A percentile compares a stretch with the other conserved stretches of the same genome.
Evolutionary conservation across 2,888 invertebrate genomes (phyloP).

Genomic region (Melinopterus prodromus): DNA sequence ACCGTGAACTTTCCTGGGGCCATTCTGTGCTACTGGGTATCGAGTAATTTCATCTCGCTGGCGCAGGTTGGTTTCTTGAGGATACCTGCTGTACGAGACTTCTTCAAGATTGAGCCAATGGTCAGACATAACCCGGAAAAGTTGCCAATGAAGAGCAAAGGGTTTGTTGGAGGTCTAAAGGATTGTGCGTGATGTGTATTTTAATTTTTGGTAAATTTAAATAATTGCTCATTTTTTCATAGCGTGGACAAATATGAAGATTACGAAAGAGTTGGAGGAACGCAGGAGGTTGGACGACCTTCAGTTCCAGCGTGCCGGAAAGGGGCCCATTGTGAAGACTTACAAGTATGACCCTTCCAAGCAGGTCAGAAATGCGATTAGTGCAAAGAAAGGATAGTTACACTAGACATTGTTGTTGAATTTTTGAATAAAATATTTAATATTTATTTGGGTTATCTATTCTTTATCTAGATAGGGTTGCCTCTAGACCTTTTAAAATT

Average conservation of each 20-base stretch:
- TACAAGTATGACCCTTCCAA: constrained; percentile 86
- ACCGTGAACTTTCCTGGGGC: constrained; percentile 89
- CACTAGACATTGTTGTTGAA: constrained; percentile 28
- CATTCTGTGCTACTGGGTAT: constrained; percentile 89
- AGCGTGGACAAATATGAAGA: constrained; percentile 86
- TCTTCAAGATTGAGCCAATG: constrained; percentile 77
- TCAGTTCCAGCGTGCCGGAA: constrained; percentile 84
- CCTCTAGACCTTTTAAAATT: too few relatives aligned
- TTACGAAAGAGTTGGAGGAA: constrained; percentile 79
- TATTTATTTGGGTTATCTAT: neutral
- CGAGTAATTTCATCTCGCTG: constrained; percentile 86
- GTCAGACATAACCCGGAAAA: constrained; percentile 66
- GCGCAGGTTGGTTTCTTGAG: constrained; percentile 80
- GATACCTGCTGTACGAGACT: constrained; percentile 76
- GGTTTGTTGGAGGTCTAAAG: constrained; percentile 80
- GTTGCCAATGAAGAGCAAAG: constrained; percentile 75
- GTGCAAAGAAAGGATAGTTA: constrained; percentile 65
- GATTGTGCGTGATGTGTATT: constrained; percentile 68
- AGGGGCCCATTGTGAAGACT: constrained; percentile 87
- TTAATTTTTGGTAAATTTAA: neutral
- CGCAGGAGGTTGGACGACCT: constrained; percentile 78
- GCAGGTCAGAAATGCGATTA: constrained; percentile 58
- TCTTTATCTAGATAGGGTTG: neutral
- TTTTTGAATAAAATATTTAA: constrained; percentile 17
- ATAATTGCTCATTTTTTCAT: constrained; percentile 42